Conservation (phyloP, 2,888 invertebrate species). For the Lasioglossum villosulum region DNA sequence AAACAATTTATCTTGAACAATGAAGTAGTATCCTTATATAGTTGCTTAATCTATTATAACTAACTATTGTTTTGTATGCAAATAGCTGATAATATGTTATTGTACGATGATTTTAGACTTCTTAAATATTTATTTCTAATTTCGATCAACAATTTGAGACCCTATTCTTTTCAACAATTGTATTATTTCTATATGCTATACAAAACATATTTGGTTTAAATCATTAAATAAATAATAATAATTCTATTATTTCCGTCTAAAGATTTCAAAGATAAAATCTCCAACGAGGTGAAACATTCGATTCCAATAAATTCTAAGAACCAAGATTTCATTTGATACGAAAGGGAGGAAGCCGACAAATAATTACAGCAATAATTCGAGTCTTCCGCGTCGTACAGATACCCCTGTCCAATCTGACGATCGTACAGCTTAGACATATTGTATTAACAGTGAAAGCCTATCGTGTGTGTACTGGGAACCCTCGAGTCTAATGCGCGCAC, state of each 20-base stretch:
- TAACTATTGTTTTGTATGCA: too few relatives aligned
- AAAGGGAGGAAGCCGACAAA: neutral
- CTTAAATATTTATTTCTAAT: neutral
- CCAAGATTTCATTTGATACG: neutral
- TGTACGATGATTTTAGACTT: too few relatives aligned
- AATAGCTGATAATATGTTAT: too few relatives aligned
- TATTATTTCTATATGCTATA: too few relatives aligned
- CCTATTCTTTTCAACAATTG: too few relatives aligned
- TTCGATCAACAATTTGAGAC: too few relatives aligned
- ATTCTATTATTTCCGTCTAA: too few relatives aligned
- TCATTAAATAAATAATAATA: too few relatives aligned
- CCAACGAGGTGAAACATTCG: neutral
- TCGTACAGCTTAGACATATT: conserved; percentile 29
- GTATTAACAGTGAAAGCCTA: conserved; percentile 52
- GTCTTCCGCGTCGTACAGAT: neutral
- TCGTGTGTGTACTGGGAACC: conserved; percentile 23
- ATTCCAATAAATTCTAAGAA: neutral
- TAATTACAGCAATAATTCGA: neutral
- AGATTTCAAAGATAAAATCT: too few relatives aligned
- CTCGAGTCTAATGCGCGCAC: conserved; percentile 33
- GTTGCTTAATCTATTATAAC: too few relatives aligned
- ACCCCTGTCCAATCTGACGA: conserved; percentile 44
- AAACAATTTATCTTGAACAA: neutral
- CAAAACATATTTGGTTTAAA: too few relatives aligned
- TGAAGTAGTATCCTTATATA: too few relatives aligned